A percentile compares a stretch with the other conserved stretches of the same genome.
Evolutionary conservation across 2,797 vertebrate genomes (phyloP).

Genomic region (Euthynnus affinis): DNA sequence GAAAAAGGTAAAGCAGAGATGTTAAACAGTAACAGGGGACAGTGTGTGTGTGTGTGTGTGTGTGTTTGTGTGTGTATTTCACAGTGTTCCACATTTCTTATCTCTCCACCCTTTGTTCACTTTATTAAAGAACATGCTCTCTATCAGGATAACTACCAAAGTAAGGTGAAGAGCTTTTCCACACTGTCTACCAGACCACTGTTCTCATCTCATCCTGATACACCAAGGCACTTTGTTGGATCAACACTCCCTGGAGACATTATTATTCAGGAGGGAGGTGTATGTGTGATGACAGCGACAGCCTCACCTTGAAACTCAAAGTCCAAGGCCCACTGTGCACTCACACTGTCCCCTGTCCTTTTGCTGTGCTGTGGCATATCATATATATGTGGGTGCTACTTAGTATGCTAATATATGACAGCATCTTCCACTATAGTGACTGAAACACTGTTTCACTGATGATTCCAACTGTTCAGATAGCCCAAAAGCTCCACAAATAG

Average conservation of each 20-base stretch:
- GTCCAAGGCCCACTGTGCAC: slow-evolving; percentile 24
- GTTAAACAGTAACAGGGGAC: not conserved
- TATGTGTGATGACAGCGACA: slow-evolving; percentile 46
- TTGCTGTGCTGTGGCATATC: slow-evolving; percentile 1
- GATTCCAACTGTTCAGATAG: not conserved
- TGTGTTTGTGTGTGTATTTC: not conserved
- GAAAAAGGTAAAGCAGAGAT: slow-evolving; percentile 3
- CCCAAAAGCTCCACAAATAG: not conserved
- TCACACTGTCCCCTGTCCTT: slow-evolving; percentile 22
- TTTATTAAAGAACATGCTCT: not conserved
- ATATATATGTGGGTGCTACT: slow-evolving; percentile 7
- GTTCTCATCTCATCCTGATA: slow-evolving; percentile 21
- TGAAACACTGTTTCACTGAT: slow-evolving; percentile 14
- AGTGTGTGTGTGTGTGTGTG: not conserved
- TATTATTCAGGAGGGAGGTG: slow-evolving; percentile 49
- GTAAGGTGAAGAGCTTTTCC: not conserved
- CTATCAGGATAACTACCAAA: no score
- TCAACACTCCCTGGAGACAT: slow-evolving; percentile 52
- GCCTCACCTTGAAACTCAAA: slow-evolving; percentile 68
- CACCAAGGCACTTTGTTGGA: slow-evolving; percentile 22
- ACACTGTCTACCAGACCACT: not conserved
- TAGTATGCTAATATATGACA: slow-evolving; percentile 45
- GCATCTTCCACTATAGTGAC: slow-evolving; percentile 31
- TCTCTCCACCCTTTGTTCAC: not conserved
- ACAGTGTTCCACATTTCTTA: not conserved